Evolutionary conservation across 1,140 invertebrate species (phyloP).

Genomic region (Bombus confusus): DNA sequence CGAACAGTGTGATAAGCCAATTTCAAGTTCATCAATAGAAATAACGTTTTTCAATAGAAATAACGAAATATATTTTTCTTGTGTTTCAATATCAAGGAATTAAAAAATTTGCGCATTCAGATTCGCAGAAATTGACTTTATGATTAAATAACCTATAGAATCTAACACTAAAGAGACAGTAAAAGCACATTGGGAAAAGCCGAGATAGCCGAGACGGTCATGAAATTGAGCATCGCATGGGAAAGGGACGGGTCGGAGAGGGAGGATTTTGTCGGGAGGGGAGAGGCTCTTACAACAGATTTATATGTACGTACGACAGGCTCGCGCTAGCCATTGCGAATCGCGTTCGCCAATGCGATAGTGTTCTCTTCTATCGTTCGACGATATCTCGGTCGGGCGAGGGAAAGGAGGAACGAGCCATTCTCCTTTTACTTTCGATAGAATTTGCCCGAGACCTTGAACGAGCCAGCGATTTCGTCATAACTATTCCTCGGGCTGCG

Average conservation of each 20-base stretch:
- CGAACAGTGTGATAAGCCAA: no score
- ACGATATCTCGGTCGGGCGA: background rate
- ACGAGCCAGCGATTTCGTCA: background rate
- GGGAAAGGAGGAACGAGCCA: background rate
- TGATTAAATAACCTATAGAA: background rate
- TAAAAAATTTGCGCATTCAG: no score
- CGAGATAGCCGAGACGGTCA: background rate
- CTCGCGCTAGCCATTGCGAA: conserved; percentile 38
- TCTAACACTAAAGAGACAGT: background rate
- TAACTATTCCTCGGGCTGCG: background rate
- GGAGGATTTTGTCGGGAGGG: conserved; percentile 47
- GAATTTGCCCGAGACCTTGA: conserved; percentile 2
- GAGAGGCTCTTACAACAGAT: conserved; percentile 45
- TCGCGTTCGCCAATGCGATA: conserved; percentile 28
- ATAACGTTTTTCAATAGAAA: no score
- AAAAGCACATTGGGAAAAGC: background rate
- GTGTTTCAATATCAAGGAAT: no score
- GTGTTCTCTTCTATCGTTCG: background rate
- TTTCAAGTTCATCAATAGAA: no score
- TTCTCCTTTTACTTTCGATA: conserved; percentile 12
- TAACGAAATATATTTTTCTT: no score
- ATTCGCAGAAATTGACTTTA: background rate
- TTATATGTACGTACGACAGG: conserved; percentile 58
- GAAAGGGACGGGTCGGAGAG: background rate
- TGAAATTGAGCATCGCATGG: conserved; percentile 16